Conservation (phyloP, 2,888 invertebrate species). For the Scrobipalpa atriplicella region DNA sequence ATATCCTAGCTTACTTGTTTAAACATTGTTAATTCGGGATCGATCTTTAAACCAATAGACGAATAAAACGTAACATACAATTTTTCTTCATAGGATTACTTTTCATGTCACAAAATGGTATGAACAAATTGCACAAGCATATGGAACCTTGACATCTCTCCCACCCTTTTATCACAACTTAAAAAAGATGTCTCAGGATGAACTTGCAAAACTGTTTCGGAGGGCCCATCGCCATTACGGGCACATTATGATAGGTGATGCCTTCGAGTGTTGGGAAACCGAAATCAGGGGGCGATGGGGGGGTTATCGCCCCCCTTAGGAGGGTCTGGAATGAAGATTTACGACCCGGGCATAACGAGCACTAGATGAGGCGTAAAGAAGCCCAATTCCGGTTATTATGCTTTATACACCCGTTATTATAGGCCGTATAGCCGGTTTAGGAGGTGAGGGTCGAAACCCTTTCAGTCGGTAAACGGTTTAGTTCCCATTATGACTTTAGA, state of each 20-base stretch:
- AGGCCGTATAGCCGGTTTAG: conserved; percentile 17
- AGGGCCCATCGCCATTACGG: conserved; percentile 34
- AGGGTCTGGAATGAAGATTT: conserved; percentile 75
- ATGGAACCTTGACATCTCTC: background rate
- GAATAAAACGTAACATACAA: no score
- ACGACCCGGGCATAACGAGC: conserved; percentile 80
- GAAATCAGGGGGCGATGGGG: conserved; percentile 54
- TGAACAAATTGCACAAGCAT: background rate
- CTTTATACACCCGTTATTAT: conserved; percentile 42
- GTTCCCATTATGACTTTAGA: background rate
- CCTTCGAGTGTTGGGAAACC: conserved; percentile 59
- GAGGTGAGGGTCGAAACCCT: conserved; percentile 10
- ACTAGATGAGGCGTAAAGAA: conserved; percentile 82
- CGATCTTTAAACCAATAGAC: no score
- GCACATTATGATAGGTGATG: conserved; percentile 63
- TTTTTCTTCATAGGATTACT: no score
- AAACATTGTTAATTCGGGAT: no score
- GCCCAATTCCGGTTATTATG: conserved; percentile 79
- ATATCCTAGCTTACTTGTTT: no score
- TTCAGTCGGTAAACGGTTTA: conserved; percentile 3
- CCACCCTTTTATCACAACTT: background rate
- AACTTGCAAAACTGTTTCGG: conserved; percentile 21
- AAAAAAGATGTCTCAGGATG: conserved; percentile 18
- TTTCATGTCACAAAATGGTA: background rate
- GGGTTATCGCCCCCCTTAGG: conserved; percentile 26